These are phyloP conservation scores for Dermolepida albohirtum DNA, from an alignment of 2,888 invertebrate species.

Conservation along the genomic window DNA sequence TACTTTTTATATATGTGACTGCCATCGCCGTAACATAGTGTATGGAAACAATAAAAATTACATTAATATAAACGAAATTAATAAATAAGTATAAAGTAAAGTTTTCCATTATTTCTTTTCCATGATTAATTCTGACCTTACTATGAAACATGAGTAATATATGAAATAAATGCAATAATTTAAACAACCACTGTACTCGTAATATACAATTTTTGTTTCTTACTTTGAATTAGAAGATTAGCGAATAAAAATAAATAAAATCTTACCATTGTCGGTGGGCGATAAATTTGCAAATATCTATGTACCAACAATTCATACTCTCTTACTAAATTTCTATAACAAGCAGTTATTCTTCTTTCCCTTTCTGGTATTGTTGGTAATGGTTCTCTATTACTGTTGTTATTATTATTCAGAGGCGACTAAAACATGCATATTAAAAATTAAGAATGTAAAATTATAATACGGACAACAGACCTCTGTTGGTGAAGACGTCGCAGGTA, in stretches of 20 bases:
- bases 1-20: too few species aligned
- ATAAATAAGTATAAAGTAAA: too few species aligned
- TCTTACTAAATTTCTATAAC: conserved; percentile 66
- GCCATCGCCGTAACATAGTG: too few species aligned
- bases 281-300: conserved; percentile 66
- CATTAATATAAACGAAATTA: too few species aligned
- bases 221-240: too few species aligned
- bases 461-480: conserved; percentile 9
- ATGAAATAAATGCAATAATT: too few species aligned
- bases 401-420: conserved; percentile 18
- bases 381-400: conserved; percentile 52
- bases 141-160: too few species aligned
- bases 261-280: conserved; percentile 65
- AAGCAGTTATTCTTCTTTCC: conserved; percentile 66
- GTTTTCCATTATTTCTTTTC: too few species aligned
- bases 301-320: conserved; percentile 68
- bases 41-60: too few species aligned
- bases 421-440: conserved; percentile 3
- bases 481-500: conserved; percentile 10
- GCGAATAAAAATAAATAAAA: conserved; percentile 17
- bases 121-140: too few species aligned
- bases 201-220: too few species aligned
- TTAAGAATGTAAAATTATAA: neutral
- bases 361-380: conserved; percentile 63
- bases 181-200: too few species aligned